Percentiles rank a stretch among this genome's conserved stretches.
These are phyloP conservation scores for Sclerurus mexicanus DNA, from an alignment of 2,113 vertebrate genomes.

Conservation along the genomic window DNA sequence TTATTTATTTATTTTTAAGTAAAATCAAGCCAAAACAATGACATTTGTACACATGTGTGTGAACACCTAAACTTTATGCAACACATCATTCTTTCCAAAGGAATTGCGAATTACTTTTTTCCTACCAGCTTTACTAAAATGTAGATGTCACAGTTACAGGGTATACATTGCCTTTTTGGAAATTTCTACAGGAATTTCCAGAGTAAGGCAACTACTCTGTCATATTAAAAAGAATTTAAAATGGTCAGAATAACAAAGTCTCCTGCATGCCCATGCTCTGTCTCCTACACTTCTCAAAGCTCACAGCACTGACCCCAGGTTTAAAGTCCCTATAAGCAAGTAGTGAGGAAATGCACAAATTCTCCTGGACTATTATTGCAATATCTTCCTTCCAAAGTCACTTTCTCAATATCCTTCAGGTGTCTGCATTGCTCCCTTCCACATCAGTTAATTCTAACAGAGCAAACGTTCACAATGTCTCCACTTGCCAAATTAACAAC, in stretches of 20 bases:
- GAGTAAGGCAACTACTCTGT: neutral
- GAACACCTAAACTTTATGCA: neutral
- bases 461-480: neutral
- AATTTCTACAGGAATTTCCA: neutral
- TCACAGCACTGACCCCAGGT: neutral
- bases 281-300: neutral
- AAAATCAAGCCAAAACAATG: neutral
- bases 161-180: neutral
- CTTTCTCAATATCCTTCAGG: neutral
- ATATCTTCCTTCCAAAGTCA: neutral
- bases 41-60: rapidly evolving
- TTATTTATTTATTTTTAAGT: neutral
- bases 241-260: neutral
- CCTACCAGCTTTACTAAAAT: neutral
- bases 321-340: neutral
- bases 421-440: neutral
- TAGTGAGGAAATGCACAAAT: neutral
- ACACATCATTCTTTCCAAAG: rapidly evolving
- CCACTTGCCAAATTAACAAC: neutral
- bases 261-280: neutral
- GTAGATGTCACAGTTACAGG: neutral
- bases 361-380: neutral
- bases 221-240: neutral
- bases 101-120: neutral
- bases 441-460: neutral